Evolutionary conservation across 2,888 invertebrate genomes (phyloP).

Genomic region (Erannis defoliaria): DNA sequence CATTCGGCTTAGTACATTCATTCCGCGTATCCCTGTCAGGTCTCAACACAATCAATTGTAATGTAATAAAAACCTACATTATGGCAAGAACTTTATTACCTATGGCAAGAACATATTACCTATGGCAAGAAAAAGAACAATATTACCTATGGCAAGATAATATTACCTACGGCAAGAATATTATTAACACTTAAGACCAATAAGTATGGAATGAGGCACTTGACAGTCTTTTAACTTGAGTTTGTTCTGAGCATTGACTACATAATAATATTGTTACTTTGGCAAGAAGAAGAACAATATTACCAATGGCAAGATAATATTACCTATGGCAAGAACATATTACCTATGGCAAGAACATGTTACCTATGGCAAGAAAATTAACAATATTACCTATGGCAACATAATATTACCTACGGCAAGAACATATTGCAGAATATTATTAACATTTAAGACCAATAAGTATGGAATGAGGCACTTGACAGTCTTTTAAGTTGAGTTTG

Average conservation of each 20-base stretch:
- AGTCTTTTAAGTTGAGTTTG: slow-evolving; percentile 9
- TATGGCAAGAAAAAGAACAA: too few species aligned
- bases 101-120: not conserved
- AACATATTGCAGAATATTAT: not conserved
- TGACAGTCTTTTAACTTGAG: slow-evolving; percentile 13
- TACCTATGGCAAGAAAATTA: too few species aligned
- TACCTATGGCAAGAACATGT: not conserved
- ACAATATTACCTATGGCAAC: too few species aligned
- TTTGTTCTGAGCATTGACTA: not conserved
- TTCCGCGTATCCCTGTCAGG: too few species aligned
- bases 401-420: too few species aligned
- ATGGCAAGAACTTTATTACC: not conserved
- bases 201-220: slow-evolving; percentile 17
- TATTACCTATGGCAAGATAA: too few species aligned
- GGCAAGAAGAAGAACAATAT: too few species aligned
- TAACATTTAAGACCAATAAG: not conserved
- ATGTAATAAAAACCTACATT: too few species aligned
- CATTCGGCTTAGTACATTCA: too few species aligned
- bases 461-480: slow-evolving; percentile 23
- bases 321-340: not conserved
- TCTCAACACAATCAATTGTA: too few species aligned
- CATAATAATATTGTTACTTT: not conserved
- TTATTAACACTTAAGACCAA: not conserved
- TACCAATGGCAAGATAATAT: too few species aligned
- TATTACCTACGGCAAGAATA: not conserved